Conservation (phyloP, 2,888 invertebrate genomes). For the Oscheius sp. region DNA sequence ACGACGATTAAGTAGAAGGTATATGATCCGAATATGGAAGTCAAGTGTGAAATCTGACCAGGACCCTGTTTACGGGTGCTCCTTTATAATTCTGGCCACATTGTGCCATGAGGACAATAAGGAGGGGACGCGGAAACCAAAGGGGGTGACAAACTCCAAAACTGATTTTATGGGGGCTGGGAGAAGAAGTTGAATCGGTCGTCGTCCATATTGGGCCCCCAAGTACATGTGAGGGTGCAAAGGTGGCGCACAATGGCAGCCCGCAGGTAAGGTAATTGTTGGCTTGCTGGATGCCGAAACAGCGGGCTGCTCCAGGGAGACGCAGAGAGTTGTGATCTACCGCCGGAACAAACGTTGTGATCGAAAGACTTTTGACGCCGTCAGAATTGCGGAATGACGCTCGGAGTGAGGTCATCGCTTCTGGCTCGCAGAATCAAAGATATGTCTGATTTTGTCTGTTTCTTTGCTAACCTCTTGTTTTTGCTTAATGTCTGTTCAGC, state of each 20-base stretch:
- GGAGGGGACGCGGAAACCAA: constrained; percentile 20
- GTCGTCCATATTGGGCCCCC: constrained; percentile 19
- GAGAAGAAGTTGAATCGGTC: constrained; percentile 10
- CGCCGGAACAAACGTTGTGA: constrained; percentile 30
- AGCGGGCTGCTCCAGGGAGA: constrained; percentile 30
- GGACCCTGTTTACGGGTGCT: constrained; percentile 22
- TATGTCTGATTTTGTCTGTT: too few relatives aligned
- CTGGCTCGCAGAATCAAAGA: neutral
- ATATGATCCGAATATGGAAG: neutral
- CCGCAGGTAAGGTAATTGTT: constrained; percentile 34
- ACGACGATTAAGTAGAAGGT: neutral
- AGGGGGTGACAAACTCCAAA: neutral
- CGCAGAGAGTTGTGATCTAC: constrained; percentile 35
- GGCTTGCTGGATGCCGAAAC: constrained; percentile 35
- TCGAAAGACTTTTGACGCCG: constrained; percentile 26
- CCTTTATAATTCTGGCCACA: constrained; percentile 28
- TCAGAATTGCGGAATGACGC: neutral
- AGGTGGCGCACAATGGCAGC: constrained; percentile 38
- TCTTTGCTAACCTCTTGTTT: too few relatives aligned
- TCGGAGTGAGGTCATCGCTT: neutral
- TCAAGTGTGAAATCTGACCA: neutral
- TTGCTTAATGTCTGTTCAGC: too few relatives aligned
- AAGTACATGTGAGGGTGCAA: constrained; percentile 38
- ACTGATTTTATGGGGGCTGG: constrained; percentile 5
- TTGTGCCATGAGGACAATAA: constrained; percentile 15